Evolutionary conservation across 2,888 invertebrate species (phyloP).

Genomic region (Drosophila imparisetae): DNA sequence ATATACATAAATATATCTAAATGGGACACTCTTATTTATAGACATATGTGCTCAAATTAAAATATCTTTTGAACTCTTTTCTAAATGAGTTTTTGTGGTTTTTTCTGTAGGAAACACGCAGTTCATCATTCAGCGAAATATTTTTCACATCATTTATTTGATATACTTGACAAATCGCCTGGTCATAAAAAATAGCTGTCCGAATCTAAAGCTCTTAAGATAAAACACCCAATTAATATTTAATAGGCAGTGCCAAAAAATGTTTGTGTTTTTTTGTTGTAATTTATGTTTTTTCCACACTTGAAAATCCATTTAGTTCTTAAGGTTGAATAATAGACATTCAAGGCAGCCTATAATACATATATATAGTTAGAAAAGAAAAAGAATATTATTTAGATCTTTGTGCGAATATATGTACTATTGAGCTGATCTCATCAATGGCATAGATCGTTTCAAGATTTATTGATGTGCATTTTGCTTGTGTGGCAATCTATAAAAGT

Average conservation of each 20-base stretch:
- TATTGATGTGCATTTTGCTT: conserved; percentile 34
- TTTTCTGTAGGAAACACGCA: not conserved
- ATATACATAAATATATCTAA: conserved; percentile 20
- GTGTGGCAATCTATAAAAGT: conserved; percentile 31
- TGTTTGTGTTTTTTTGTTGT: not conserved
- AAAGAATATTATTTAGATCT: conserved; percentile 22
- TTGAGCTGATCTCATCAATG: conserved; percentile 77
- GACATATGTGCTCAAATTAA: conserved; percentile 52
- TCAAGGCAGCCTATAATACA: conserved; percentile 26
- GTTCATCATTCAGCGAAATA: not conserved
- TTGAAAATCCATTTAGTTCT: conserved; percentile 23
- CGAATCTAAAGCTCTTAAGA: conserved; percentile 16
- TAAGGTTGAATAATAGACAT: conserved; percentile 15
- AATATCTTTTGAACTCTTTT: conserved; percentile 40
- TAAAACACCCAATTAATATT: conserved; percentile 43
- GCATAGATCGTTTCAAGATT: conserved; percentile 61
- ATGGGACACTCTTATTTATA: conserved; percentile 64
- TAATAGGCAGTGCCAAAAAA: conserved; percentile 1
- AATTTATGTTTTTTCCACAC: conserved; percentile 33
- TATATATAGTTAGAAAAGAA: conserved; percentile 13
- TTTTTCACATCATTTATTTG: conserved; percentile 33
- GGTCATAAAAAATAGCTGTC: conserved; percentile 14
- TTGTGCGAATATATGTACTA: conserved; percentile 36
- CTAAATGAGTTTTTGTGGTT: conserved; percentile 2
- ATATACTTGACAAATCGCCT: conserved; percentile 33